Evolutionary conservation across 1,140 invertebrate species (phyloP), one percentile per base, ranked within the genome.

Genomic region (Polypedilum pembai): DNA sequence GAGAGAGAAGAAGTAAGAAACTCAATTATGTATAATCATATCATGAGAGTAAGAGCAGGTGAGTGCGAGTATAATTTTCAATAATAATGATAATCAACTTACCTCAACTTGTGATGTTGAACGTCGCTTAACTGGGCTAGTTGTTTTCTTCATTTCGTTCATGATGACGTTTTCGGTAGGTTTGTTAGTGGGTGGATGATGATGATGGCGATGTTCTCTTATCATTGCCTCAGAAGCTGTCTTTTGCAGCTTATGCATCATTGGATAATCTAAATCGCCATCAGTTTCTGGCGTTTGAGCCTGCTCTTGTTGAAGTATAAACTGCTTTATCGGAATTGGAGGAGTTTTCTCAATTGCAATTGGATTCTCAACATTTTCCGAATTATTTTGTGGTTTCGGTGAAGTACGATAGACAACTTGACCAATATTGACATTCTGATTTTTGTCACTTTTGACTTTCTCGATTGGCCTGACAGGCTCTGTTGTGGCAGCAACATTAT

Each of bases 21-120:
- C 3, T 56, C 45, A 56, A 56, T 15, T 56, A 15, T 8, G 1
- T 15, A 56, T 17, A 1, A 56, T 15, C n/a, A 56, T 17, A 15
- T 17, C 10, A 56, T 15, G 45, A 56, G 10, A 15, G 7, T 56
- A 33, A 33, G 24, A 33, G 24, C 24, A 33, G 24, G 24, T 33
- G 24, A 1, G 24, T 33, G 24, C 24, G 24, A 33, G 24, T 33
- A 33, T 33, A 33, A 33, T 33, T 33, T 33, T 33, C 24, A 33
- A 33, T 33, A 33, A 33, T 3, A 33, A 33, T 33, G 8, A 20
- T 69, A 18, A 20, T 20, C 17, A 20, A 8, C 18, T 69, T 69
- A 69, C 65, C 17, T 76, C 76, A 76, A 56, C 73, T 75, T 75
- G 75, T 7, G 75, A 75, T 17, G 56, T 73, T 69, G 75, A 75